Percentiles rank a stretch among this genome's conserved stretches.
Evolutionary conservation across 1,140 invertebrate genomes (phyloP).

Genomic region (Solen grandis): DNA sequence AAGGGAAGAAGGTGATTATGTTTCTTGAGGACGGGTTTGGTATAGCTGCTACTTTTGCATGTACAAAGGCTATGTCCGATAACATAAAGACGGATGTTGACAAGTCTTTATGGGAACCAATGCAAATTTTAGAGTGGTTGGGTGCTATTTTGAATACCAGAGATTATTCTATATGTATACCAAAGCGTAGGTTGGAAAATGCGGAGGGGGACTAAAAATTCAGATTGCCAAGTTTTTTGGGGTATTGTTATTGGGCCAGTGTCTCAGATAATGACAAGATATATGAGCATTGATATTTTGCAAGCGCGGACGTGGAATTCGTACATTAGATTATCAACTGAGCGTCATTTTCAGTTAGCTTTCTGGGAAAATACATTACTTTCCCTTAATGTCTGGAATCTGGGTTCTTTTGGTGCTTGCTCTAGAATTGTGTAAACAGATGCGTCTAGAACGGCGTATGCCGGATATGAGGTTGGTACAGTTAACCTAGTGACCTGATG

Average conservation of each 20-base stretch:
- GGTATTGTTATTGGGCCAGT: slow-evolving; percentile 17
- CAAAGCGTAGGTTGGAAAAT: slow-evolving; percentile 20
- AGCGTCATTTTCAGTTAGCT: neutral
- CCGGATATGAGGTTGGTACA: slow-evolving; percentile 11
- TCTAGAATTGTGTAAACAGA: slow-evolving; percentile 21
- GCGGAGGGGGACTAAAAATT: neutral
- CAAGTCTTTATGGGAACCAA: slow-evolving; percentile 3
- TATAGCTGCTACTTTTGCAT: neutral
- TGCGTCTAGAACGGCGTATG: slow-evolving; percentile 1
- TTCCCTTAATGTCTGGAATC: neutral
- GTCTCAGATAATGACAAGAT: slow-evolving; percentile 23
- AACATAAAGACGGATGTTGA: slow-evolving; percentile 16
- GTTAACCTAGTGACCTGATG: too few species aligned
- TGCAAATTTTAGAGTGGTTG: slow-evolving; percentile 21
- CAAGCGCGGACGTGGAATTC: slow-evolving; percentile 6
- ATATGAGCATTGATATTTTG: slow-evolving; percentile 7
- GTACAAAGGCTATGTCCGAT: neutral
- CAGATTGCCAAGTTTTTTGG: slow-evolving; percentile 1
- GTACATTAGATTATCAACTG: neutral
- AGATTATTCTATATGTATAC: slow-evolving; percentile 1
- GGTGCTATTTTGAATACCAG: neutral
- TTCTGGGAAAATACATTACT: slow-evolving; percentile 5
- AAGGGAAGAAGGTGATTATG: slow-evolving; percentile 29
- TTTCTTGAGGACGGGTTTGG: slow-evolving; percentile 37
- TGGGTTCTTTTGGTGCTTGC: neutral